Conservation (phyloP, 2,888 invertebrate species). For the Ennomos erosarius region DNA sequence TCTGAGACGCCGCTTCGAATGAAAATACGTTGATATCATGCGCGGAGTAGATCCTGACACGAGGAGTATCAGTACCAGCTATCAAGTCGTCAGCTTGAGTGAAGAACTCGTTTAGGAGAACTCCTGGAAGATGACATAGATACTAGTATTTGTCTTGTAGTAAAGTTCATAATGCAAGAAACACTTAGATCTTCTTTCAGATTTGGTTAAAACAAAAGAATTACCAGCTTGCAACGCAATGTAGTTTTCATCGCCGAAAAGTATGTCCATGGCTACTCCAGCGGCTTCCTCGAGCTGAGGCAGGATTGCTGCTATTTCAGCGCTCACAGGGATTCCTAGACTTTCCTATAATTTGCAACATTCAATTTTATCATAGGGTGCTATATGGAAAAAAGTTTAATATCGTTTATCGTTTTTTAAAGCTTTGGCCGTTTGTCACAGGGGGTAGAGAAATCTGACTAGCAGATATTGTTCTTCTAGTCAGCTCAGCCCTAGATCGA, state of each 20-base stretch:
- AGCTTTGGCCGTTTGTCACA: constrained; percentile 30
- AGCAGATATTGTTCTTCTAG: no score
- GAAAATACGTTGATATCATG: constrained; percentile 51
- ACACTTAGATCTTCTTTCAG: constrained; percentile 38
- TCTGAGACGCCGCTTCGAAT: constrained; percentile 36
- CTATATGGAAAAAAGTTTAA: not conserved
- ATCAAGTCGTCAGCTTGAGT: constrained; percentile 36
- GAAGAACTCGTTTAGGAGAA: constrained; percentile 26
- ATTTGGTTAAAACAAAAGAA: constrained; percentile 29
- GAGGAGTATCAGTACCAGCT: constrained; percentile 38
- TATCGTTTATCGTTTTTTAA: constrained; percentile 49
- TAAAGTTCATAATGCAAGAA: no score
- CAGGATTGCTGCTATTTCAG: constrained; percentile 33
- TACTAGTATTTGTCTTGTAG: no score
- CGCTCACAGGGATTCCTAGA: constrained; percentile 46
- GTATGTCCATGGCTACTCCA: constrained; percentile 38
- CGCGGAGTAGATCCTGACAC: constrained; percentile 48
- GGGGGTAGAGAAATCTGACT: no score
- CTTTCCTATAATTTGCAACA: constrained; percentile 37
- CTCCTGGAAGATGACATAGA: not conserved
- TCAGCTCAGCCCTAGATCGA: no score
- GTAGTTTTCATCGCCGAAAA: constrained; percentile 38
- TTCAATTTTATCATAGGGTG: not conserved
- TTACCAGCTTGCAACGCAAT: constrained; percentile 44
- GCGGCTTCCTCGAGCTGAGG: constrained; percentile 46